phyloP scores from a whole-genome alignment of 2,113 vertebrate species.

The Trogon surrucura region DNA sequence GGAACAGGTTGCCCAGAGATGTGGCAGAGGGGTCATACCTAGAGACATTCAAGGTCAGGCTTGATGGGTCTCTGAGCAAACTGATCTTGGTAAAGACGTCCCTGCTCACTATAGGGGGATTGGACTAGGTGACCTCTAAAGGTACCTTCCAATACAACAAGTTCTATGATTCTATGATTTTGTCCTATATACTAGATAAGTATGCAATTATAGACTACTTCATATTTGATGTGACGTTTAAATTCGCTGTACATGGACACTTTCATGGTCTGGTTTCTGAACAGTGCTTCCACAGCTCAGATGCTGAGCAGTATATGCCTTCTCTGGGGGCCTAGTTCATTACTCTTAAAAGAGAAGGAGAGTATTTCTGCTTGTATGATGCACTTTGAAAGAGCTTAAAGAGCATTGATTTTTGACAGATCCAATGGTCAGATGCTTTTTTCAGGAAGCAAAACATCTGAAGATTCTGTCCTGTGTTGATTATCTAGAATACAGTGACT shows the following conservation, averaged over 20 bases:
- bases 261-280: neutral
- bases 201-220: neutral
- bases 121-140: too few species aligned
- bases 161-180: neutral
- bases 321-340: neutral
- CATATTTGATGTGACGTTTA: neutral
- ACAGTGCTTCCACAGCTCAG: neutral
- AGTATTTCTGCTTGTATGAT: neutral
- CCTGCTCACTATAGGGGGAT: too few species aligned
- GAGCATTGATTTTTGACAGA: neutral
- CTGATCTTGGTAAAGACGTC: too few species aligned
- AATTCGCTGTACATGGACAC: neutral
- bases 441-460: neutral
- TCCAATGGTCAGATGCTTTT: neutral
- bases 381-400: neutral
- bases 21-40: too few species aligned
- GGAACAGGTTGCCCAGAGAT: too few species aligned
- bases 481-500: accelerated
- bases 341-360: neutral
- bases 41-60: too few species aligned
- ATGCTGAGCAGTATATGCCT: neutral
- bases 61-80: too few species aligned
- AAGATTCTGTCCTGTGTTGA: neutral
- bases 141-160: too few species aligned
- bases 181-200: neutral